Percentiles rank a stretch among this genome's conserved stretches.
phyloP scores from a whole-genome alignment of 2,797 vertebrate species.

The Brachymystax lenok region DNA sequence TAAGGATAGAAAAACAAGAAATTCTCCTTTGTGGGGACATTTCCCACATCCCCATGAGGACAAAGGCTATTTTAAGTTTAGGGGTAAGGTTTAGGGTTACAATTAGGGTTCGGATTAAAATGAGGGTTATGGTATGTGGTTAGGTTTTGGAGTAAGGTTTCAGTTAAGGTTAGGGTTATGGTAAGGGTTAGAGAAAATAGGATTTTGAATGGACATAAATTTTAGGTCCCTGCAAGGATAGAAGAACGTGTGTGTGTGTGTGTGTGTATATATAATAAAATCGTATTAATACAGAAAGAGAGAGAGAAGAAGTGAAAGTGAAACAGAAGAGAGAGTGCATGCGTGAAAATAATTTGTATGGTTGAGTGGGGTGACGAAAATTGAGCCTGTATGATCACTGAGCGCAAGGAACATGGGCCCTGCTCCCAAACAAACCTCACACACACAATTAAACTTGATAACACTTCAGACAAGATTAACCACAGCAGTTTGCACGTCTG shows the following conservation, averaged over 20 bases:
- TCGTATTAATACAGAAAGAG: not conserved
- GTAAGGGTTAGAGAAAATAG: no score
- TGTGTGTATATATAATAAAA: slow-evolving; percentile 1
- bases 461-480: slow-evolving; percentile 65
- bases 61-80: no score
- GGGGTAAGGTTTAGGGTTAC: no score
- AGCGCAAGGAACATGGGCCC: slow-evolving; percentile 41
- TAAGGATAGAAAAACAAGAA: no score
- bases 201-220: no score
- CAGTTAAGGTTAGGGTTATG: no score
- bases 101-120: no score
- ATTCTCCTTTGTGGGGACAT: not conserved
- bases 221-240: no score
- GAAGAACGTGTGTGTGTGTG: no score
- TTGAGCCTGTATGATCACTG: slow-evolving; percentile 41
- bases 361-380: slow-evolving; percentile 60
- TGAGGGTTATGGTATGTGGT: no score
- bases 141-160: no score
- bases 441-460: slow-evolving; percentile 62
- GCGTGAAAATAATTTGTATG: slow-evolving; percentile 52
- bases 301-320: not conserved
- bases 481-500: slow-evolving; percentile 16
- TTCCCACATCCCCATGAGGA: not conserved
- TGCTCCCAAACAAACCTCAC: slow-evolving; percentile 42
- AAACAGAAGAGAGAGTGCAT: slow-evolving; percentile 41